phyloP scores from a whole-genome alignment of 2,797 vertebrate genomes.

The Fratercula arctica region DNA sequence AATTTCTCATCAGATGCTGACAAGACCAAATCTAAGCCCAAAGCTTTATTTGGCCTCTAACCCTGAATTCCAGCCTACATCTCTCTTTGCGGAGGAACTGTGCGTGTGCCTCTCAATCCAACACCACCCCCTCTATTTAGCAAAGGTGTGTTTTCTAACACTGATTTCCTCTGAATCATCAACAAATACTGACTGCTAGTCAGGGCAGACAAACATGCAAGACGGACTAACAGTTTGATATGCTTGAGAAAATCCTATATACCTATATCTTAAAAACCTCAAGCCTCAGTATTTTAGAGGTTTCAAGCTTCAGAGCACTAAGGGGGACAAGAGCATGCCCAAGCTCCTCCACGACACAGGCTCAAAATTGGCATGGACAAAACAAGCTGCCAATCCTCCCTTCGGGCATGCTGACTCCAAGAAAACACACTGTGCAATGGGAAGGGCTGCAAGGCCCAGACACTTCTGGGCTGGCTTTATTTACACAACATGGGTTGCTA shows the following conservation, averaged over 20 bases:
- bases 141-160: neutral
- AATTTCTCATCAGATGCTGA: neutral
- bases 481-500: conserved; percentile 52
- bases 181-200: neutral
- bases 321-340: accelerated
- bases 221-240: neutral
- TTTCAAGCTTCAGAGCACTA: neutral
- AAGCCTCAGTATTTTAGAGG: too few species aligned
- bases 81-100: neutral
- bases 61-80: neutral
- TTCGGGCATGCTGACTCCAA: neutral
- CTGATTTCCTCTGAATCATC: neutral
- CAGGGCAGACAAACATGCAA: neutral
- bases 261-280: neutral
- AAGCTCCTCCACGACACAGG: neutral
- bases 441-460: neutral
- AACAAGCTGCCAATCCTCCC: neutral
- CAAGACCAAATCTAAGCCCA: neutral
- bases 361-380: neutral
- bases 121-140: neutral
- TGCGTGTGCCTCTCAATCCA: neutral
- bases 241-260: neutral
- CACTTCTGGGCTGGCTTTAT: conserved; percentile 12
- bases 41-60: neutral
- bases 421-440: accelerated